Base-by-base conservation (phyloP, 2,113 vertebrate genomes). In the Cinclus cinclus region DNA sequence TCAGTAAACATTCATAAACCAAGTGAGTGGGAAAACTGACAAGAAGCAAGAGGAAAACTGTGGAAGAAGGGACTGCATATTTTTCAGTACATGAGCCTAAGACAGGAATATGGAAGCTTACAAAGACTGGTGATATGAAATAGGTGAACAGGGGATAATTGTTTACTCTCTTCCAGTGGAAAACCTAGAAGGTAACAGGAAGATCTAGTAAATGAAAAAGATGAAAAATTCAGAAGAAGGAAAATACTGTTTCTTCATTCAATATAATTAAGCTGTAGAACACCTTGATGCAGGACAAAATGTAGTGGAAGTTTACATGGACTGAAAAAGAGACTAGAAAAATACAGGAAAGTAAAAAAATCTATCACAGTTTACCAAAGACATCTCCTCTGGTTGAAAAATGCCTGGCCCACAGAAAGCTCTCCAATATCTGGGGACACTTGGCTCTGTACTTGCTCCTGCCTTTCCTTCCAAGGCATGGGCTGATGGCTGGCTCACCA, bases 381-480 rank as follows among this genome's bases (percentile, higher is more conserved):
- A 20, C 9, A 10, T 16, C n/a, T 56, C 11, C 19, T 37, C 42
- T 11, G 8, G 6, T 1, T 39, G 21, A 47, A 78, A 92, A 70
- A 42, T 0, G 0, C 22, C 15, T 3, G 1, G 20, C 13, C 25
- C 2, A 0, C 33, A 55, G 27, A 75, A 33, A 15, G 28, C 46
- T 52, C 13, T 3, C 13, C 18, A 47, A 21, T 41, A 64, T 23
- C 9, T 67, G 46, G 41, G 35, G 33, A 55, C 21, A 12, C 27
- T 8, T 46, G 13, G 15, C 47, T 35, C 6, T 9, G 11, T 22
- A 21, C 19, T 55, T 17, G 8, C 37, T 73, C 59, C 27, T 73
- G 31, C 19, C 55, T 58, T 74, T 52, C 37, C 56, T 42, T 71
- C 49, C 33, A 7, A 39, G 67, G 21, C 42, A 47, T 5, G 33